A percentile compares a stretch with the other conserved stretches of the same genome.
Evolutionary conservation across 2,113 vertebrate genomes (phyloP).

Genomic region (Dipodomys ordii): DNA sequence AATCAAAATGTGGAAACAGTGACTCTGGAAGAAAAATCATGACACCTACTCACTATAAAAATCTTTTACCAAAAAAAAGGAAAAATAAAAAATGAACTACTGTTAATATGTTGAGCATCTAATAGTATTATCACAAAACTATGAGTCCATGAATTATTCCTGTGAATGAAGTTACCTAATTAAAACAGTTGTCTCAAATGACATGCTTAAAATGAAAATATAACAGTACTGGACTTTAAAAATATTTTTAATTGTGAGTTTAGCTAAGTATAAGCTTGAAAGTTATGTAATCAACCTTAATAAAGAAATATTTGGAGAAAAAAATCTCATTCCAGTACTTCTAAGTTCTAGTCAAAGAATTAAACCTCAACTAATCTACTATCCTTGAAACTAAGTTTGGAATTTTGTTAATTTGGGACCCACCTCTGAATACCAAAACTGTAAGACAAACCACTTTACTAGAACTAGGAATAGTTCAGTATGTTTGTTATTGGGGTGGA

Average conservation of each 20-base stretch:
- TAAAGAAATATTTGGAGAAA: too few species aligned
- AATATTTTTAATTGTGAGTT: background rate
- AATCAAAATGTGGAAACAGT: constrained; percentile 35
- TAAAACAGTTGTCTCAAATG: constrained; percentile 42
- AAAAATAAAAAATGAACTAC: background rate
- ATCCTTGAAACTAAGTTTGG: constrained; percentile 13
- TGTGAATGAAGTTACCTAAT: constrained; percentile 32
- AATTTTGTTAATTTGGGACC: constrained; percentile 28
- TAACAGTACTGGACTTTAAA: constrained; percentile 6
- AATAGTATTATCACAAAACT: background rate
- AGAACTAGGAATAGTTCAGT: background rate
- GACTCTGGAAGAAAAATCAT: constrained; percentile 12
- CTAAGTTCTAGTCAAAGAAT: constrained; percentile 25
- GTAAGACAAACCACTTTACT: background rate
- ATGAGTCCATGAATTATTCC: constrained; percentile 23
- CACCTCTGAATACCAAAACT: background rate
- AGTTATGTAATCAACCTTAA: too few species aligned
- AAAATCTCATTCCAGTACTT: constrained; percentile 10
- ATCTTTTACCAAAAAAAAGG: background rate
- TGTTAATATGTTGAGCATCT: constrained; percentile 20
- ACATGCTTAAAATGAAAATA: constrained; percentile 54
- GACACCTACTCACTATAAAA: constrained; percentile 1
- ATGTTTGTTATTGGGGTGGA: background rate
- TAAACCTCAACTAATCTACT: background rate
- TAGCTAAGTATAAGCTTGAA: too few species aligned